Conservation (phyloP, 2,113 vertebrate genomes). For the Stigmatopora argus region DNA sequence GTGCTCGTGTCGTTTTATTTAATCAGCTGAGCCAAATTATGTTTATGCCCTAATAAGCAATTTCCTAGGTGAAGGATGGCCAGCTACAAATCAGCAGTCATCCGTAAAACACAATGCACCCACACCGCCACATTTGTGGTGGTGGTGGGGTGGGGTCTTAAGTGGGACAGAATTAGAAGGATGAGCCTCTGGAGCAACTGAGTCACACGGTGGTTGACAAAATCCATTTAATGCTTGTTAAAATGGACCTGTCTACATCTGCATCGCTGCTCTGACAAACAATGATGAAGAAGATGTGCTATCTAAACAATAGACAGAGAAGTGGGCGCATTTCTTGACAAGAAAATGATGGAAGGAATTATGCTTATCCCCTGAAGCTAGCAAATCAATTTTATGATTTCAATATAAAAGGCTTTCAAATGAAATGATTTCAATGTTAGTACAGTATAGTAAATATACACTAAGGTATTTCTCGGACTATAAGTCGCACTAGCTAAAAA, state of each 20-base stretch:
- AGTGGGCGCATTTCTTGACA: too few species aligned
- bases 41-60: slow-evolving; percentile 47
- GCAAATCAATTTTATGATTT: neutral
- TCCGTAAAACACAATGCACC: slow-evolving; percentile 9
- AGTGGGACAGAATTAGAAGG: slow-evolving; percentile 25
- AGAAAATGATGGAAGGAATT: neutral
- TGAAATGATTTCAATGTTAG: too few species aligned
- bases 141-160: neutral
- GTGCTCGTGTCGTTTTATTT: slow-evolving; percentile 12
- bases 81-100: neutral
- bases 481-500: too few species aligned
- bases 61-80: slow-evolving; percentile 3
- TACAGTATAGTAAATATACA: too few species aligned
- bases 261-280: neutral
- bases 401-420: neutral
- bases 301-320: neutral
- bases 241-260: slow-evolving; percentile 37
- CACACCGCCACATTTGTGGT: slow-evolving; percentile 9
- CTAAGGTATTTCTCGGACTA: too few species aligned
- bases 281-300: neutral
- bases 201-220: slow-evolving; percentile 43
- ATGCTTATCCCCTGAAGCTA: too few species aligned
- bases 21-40: slow-evolving; percentile 23
- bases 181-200: slow-evolving; percentile 13
- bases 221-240: slow-evolving; percentile 41